A percentile compares a stretch with the other conserved stretches of the same genome.
Evolutionary conservation across 2,113 vertebrate species (phyloP).

Genomic region (Triplophysa dalaica): DNA sequence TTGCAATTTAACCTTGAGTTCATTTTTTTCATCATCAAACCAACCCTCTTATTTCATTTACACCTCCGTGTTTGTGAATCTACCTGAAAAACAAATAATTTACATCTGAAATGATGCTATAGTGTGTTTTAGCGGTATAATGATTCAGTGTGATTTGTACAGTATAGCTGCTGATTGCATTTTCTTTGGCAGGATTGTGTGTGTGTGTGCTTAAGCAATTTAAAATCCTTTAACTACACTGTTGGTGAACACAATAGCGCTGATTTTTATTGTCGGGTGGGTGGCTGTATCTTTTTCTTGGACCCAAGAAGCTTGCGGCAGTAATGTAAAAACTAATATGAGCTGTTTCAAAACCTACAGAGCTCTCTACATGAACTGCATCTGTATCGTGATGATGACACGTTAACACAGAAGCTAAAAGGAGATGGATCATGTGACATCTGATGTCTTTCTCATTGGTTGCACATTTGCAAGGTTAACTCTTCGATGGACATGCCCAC

Average conservation of each 20-base stretch:
- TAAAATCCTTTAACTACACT: neutral
- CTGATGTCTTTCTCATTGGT: no score
- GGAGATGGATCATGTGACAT: no score
- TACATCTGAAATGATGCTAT: slow-evolving; percentile 18
- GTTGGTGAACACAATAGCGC: neutral
- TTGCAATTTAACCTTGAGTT: slow-evolving; percentile 55
- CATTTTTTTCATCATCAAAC: slow-evolving; percentile 39
- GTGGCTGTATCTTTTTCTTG: neutral
- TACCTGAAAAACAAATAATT: slow-evolving; percentile 12
- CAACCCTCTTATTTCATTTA: slow-evolving; percentile 34
- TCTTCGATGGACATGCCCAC: no score
- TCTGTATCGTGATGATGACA: no score
- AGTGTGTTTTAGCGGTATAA: slow-evolving; percentile 24
- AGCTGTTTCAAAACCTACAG: neutral
- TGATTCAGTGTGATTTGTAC: neutral
- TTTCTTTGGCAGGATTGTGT: neutral
- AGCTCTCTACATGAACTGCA: no score
- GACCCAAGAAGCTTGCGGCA: neutral
- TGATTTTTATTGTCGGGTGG: slow-evolving; percentile 28
- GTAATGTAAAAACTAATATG: neutral
- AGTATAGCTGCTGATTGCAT: slow-evolving; percentile 29
- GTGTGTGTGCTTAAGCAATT: neutral
- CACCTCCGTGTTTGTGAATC: slow-evolving; percentile 14
- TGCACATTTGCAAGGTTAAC: no score
- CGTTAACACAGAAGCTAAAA: no score